Base-by-base conservation (phyloP, 2,113 vertebrate species). In the Candoia aspera region DNA sequence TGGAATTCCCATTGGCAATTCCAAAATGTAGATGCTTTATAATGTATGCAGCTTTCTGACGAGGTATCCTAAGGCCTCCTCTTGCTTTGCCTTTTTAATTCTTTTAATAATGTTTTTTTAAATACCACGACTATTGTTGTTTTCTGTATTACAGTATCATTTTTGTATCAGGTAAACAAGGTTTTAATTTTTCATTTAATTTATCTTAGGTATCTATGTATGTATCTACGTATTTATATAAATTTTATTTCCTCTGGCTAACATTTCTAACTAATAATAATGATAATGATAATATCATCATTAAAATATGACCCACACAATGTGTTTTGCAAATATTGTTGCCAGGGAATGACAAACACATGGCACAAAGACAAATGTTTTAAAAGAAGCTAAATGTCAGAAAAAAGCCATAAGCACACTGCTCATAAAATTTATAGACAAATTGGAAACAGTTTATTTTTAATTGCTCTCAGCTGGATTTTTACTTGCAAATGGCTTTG, bases 391-490 rank as follows among this genome's bases (percentile, higher is more conserved):
- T 73, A 73, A 55, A 55, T 55, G 53, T 54, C 53, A 54, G 73
- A 90, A 57, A 53, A 90, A 58, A 87, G 19, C n/a, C 55, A 79
- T 37, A 73, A 90, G 55, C 37, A 79, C n/a, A 54, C 26, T 64
- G 29, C 8, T 53, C 46, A 54, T n/a, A 23, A 62, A 90, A 90
- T 79, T 57, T 79, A 54, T 57, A 54, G 53, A 68, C 89, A 79
- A 79, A 90, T 57, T 37, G n/a, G 29, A 37, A 83, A 54, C 64
- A 37, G 8, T 83, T 49, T 73, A 13, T 79, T 37, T 79, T 79
- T 79, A 79, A 79, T 79, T 79, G 53, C 64, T 90, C 49, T 73
- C 89, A 90, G 89, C n/a, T 90, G 53, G n/a, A 33, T 79, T 55
- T 90, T 57, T 55, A 90, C 53, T 90, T 37, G 53, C 24, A 68